Percentiles rank a stretch among this genome's conserved stretches.
phyloP scores from a whole-genome alignment of 2,113 vertebrate genomes.

The Alethe castanea region DNA sequence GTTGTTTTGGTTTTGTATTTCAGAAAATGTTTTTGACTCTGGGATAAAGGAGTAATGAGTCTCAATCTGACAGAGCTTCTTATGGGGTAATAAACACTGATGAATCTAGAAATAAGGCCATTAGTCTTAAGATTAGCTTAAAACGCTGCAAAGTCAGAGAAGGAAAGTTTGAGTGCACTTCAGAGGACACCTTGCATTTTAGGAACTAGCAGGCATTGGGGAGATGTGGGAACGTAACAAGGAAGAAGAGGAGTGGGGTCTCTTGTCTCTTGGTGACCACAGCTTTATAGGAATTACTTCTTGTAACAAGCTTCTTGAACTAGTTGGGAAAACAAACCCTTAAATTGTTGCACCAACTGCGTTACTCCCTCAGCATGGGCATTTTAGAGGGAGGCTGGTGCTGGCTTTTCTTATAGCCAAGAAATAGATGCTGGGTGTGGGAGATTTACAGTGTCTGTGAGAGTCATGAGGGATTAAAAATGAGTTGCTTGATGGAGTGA shows the following conservation, averaged over 20 bases:
- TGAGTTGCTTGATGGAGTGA: not conserved
- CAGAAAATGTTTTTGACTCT: not conserved
- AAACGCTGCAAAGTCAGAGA: not conserved
- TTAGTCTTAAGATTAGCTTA: not conserved
- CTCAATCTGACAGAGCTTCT: not conserved
- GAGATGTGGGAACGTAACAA: not conserved
- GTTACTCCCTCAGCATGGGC: not conserved
- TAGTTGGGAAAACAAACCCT: not conserved
- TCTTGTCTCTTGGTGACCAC: not conserved
- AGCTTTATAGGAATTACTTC: not conserved
- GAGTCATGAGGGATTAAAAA: conserved; percentile 15
- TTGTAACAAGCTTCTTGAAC: not conserved
- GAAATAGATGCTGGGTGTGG: not conserved
- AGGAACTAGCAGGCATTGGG: not conserved
- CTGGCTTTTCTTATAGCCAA: not conserved
- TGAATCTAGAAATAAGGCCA: not conserved
- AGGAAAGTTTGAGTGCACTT: not conserved
- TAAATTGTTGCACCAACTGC: fast-evolving
- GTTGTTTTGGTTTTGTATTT: not conserved
- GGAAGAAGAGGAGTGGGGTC: not conserved
- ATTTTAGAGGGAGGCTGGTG: not conserved
- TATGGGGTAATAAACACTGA: not conserved
- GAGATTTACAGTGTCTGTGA: conserved; percentile 8
- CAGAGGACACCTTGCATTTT: not conserved
- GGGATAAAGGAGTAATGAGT: not conserved